Conservation (phyloP, 2,888 invertebrate species). For the Drosophila anomalipes region DNA sequence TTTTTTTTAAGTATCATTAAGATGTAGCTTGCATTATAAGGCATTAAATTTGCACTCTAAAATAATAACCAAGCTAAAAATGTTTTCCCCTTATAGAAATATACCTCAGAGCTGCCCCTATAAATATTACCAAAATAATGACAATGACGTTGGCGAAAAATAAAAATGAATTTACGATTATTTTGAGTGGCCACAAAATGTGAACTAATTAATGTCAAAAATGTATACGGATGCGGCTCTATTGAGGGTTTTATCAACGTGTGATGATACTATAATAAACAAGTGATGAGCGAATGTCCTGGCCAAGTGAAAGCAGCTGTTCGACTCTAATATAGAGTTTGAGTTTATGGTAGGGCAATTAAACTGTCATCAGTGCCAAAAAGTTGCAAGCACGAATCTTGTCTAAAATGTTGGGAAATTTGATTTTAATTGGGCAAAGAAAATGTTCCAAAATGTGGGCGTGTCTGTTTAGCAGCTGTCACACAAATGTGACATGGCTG, state of each 20-base stretch:
- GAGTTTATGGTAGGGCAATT: conserved; percentile 56
- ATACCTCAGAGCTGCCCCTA: neutral
- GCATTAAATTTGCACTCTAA: conserved; percentile 4
- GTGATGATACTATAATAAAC: conserved; percentile 42
- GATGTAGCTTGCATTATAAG: neutral
- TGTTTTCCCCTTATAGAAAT: conserved; percentile 3
- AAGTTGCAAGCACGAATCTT: conserved; percentile 49
- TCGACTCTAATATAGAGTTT: conserved; percentile 5
- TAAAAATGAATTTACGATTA: conserved; percentile 19
- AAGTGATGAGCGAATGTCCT: conserved; percentile 42
- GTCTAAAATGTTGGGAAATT: conserved; percentile 69
- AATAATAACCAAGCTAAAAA: neutral
- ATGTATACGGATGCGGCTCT: conserved; percentile 34
- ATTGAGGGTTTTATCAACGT: conserved; percentile 43
- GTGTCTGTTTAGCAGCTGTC: conserved; percentile 63
- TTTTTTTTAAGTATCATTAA: neutral
- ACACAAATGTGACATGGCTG: conserved; percentile 31
- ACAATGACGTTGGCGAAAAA: conserved; percentile 43
- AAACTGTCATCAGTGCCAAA: conserved; percentile 75
- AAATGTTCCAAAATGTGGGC: conserved; percentile 58
- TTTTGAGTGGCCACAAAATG: conserved; percentile 57
- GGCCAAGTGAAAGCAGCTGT: conserved; percentile 72
- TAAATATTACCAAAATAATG: conserved; percentile 15
- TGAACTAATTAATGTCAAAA: conserved; percentile 71
- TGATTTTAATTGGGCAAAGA: conserved; percentile 78